Base-by-base conservation (phyloP, 2,888 invertebrate genomes). In the Entomobrya multifasciata region DNA sequence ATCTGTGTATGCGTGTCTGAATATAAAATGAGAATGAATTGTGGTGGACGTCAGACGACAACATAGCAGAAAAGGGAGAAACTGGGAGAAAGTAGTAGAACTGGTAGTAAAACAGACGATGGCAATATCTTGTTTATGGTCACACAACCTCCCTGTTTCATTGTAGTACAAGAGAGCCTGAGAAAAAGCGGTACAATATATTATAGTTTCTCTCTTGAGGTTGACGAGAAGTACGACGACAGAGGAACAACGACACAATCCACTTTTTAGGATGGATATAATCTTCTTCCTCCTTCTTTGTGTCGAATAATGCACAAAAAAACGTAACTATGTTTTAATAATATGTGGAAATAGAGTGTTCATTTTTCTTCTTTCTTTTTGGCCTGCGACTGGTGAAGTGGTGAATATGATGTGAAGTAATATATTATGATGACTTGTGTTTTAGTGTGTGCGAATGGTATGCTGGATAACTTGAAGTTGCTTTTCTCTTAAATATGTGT, bases 1-100 rank as follows among this genome's bases (percentile, higher is more conserved):
- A 67, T 67, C 67, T 72, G 62, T 84, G 52, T 36, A 86, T 80
- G 80, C 80, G 55, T 86, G 86, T 79, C 78, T 86, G 86, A 70
- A 86, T 80, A 86, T 80, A 80, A 80, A 86, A 80, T 86, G 86
- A 86, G 86, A 79, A 70, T 85, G 84, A 85, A 85, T 65, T 72
- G 57, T 55, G 27, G 52, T 55, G 70, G 72, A 86, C 86, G 62
- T 79, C 80, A 80, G 79, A 52, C 62, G 62, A 80, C 60, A 86
- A 86, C 30, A 65, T 55, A 62, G 52, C n/a, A 52, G 72, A 78
- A 55, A 25, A 25, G 27, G 11, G 67, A 52, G 52, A 74, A 30
- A 74, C n/a, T n/a, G n/a, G n/a, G 72, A 74, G 74, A 74, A 72
- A 72, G 49, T 72, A 49, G 60, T 30, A 10, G 13, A 15, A 65